A percentile compares a stretch with the other conserved stretches of the same genome.
Conservation (phyloP, 2,797 vertebrate genomes). For the Potorous gilbertii region DNA sequence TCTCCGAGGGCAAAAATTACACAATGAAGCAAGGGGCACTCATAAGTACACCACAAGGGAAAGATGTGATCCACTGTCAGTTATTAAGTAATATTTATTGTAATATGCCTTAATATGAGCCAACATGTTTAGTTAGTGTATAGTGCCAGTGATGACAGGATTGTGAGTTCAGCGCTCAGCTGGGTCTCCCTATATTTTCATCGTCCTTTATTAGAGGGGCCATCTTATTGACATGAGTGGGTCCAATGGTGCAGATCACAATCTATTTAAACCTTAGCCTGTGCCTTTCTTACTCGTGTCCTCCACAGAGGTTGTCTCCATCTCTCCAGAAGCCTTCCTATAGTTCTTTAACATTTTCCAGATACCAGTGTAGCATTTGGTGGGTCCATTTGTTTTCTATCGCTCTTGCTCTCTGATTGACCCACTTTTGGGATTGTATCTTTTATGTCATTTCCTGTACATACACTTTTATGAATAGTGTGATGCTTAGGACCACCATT, state of each 20-base stretch:
- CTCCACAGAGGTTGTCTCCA: neutral
- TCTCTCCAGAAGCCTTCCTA: neutral
- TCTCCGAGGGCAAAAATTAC: neutral
- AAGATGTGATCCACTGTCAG: slow-evolving; percentile 6
- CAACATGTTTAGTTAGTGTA: slow-evolving; percentile 33
- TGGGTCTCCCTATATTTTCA: neutral
- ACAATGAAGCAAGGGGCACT: neutral
- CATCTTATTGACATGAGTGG: neutral
- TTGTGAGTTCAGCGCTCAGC: neutral
- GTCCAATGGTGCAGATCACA: neutral
- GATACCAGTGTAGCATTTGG: neutral
- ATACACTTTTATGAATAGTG: neutral
- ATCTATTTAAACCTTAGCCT: neutral
- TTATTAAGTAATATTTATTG: slow-evolving; percentile 45
- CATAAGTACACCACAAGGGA: slow-evolving; percentile 23
- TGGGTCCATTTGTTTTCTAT: neutral
- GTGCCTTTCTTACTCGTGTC: neutral
- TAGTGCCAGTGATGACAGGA: neutral
- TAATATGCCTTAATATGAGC: slow-evolving; percentile 36
- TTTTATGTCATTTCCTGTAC: neutral
- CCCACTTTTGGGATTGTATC: neutral
- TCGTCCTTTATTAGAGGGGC: neutral
- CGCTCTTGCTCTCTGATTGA: neutral
- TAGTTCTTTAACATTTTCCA: neutral
- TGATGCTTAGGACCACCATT: neutral